phyloP scores from a whole-genome alignment of 2,113 vertebrate genomes.

The Anoplopoma fimbria region DNA sequence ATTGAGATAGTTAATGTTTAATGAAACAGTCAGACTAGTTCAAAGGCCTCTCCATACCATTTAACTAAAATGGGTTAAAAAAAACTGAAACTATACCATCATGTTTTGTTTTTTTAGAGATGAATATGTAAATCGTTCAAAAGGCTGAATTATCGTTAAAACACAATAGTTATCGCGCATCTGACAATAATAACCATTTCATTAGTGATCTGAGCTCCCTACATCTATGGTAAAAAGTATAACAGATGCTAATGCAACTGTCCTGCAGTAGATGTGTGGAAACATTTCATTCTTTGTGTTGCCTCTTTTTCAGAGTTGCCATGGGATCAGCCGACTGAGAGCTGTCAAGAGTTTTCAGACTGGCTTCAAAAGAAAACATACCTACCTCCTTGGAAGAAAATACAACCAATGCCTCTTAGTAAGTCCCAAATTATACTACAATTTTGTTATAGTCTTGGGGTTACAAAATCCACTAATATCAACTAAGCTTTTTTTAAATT shows the following conservation, averaged over 20 bases:
- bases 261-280: background rate
- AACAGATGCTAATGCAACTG: background rate
- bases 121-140: background rate
- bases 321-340: constrained; percentile 96
- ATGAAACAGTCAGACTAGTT: background rate
- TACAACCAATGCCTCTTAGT: constrained; percentile 87
- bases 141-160: background rate
- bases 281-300: constrained; percentile 14
- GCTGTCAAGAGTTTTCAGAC: constrained; percentile 94
- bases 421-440: constrained; percentile 1
- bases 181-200: background rate
- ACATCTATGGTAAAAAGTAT: background rate
- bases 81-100: background rate
- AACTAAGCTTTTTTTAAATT: background rate
- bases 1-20: background rate
- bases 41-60: background rate
- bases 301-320: constrained; percentile 88
- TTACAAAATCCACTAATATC: background rate
- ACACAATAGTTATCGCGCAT: background rate
- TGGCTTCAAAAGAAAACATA: constrained; percentile 96
- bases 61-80: background rate
- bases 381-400: constrained; percentile 96
- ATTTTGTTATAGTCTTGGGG: background rate
- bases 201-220: background rate
- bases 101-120: background rate